phyloP scores from a whole-genome alignment of 2,888 invertebrate species.

The Heliconius cydno region DNA sequence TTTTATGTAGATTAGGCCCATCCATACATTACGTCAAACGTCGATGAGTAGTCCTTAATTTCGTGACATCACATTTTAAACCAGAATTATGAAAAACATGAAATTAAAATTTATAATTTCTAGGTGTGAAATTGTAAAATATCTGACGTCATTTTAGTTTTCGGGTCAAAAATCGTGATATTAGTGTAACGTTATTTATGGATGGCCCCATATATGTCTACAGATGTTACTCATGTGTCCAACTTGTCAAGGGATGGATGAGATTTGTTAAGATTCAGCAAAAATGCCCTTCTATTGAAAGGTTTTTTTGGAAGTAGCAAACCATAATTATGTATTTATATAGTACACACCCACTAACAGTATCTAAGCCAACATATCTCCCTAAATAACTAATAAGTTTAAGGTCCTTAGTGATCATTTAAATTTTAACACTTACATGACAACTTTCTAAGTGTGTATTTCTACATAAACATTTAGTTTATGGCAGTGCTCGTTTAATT shows the following conservation, averaged over 20 bases:
- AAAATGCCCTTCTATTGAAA: neutral
- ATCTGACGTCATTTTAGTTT: too few relatives aligned
- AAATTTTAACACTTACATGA: slow-evolving; percentile 15
- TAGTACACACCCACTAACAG: slow-evolving; percentile 9
- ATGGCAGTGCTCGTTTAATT: slow-evolving; percentile 42
- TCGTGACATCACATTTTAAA: slow-evolving; percentile 5
- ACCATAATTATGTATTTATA: neutral
- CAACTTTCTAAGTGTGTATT: slow-evolving; percentile 7
- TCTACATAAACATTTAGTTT: slow-evolving; percentile 37
- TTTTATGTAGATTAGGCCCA: neutral
- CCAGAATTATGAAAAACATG: neutral
- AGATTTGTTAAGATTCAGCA: neutral
- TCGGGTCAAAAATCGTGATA: too few relatives aligned
- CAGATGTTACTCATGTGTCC: slow-evolving; percentile 6
- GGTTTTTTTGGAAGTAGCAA: neutral
- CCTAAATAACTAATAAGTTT: neutral
- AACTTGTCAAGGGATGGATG: neutral
- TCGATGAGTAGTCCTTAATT: neutral
- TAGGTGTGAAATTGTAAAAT: neutral
- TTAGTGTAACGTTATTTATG: too few relatives aligned
- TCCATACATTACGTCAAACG: neutral
- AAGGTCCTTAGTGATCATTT: neutral
- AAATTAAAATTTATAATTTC: neutral
- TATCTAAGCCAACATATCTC: neutral
- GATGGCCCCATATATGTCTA: neutral